phyloP scores from a whole-genome alignment of 2,888 invertebrate genomes.

The Leptopterna dolabrata region DNA sequence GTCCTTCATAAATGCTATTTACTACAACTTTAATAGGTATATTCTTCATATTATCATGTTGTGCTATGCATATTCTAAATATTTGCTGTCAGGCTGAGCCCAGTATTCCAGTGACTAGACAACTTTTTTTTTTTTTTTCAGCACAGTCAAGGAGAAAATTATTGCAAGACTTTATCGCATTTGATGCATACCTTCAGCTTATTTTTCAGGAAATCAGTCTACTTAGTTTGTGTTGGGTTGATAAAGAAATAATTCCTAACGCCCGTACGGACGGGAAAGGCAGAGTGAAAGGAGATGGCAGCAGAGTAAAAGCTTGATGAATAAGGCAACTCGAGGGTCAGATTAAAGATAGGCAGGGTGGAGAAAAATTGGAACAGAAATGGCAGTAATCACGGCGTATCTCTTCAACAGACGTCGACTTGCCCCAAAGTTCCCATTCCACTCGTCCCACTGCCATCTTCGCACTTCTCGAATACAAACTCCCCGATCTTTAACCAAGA shows the following conservation, averaged over 20 bases:
- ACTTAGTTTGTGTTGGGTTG: background rate
- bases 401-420: background rate
- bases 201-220: background rate
- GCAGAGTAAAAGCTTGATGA: constrained; percentile 17
- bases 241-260: background rate
- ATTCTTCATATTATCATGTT: too few species aligned
- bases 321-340: constrained; percentile 14
- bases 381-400: constrained; percentile 34
- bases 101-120: too few species aligned
- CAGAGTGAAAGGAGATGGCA: background rate
- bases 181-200: too few species aligned
- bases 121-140: too few species aligned
- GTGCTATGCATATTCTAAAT: too few species aligned
- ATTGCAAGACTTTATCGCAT: too few species aligned
- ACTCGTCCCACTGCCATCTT: background rate
- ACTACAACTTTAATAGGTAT: too few species aligned
- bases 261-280: background rate
- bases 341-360: constrained; percentile 17
- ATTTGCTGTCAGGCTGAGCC: too few species aligned
- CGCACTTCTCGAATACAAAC: background rate
- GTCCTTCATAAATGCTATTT: too few species aligned
- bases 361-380: constrained; percentile 38
- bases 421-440: background rate
- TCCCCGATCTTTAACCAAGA: background rate
- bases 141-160: too few species aligned